phyloP scores from a whole-genome alignment of 2,888 invertebrate genomes.

The Incurvaria masculella region DNA sequence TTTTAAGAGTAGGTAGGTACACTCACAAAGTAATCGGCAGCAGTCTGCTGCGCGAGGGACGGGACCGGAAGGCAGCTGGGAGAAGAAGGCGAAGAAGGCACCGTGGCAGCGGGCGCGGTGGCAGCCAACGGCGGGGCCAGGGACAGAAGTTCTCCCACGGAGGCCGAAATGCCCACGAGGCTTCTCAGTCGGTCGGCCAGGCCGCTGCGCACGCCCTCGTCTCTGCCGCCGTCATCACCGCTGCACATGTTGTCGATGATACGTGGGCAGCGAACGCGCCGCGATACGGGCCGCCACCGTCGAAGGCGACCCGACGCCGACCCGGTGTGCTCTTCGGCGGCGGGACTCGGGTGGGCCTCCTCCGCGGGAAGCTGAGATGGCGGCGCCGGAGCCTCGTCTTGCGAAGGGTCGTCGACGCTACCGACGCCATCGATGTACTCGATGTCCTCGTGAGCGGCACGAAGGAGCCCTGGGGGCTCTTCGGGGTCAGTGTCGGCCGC shows the following conservation, averaged over 20 bases:
- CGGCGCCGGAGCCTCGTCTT: constrained; percentile 27
- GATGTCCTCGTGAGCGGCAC: constrained; percentile 24
- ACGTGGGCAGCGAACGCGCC: constrained; percentile 45
- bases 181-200: constrained; percentile 43
- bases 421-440: constrained; percentile 29
- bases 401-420: constrained; percentile 36
- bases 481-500: constrained; percentile 17
- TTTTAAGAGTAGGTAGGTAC: constrained; percentile 5
- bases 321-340: constrained; percentile 39
- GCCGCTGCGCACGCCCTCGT: constrained; percentile 33
- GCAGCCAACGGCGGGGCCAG: constrained; percentile 46
- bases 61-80: constrained; percentile 46
- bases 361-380: constrained; percentile 29
- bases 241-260: constrained; percentile 48
- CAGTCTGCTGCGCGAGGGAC: constrained; percentile 43
- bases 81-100: constrained; percentile 49
- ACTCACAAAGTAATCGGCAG: constrained; percentile 46
- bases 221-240: constrained; percentile 28
- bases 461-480: constrained; percentile 20
- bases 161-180: constrained; percentile 46
- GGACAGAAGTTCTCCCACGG: constrained; percentile 43
- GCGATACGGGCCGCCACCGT: constrained; percentile 49
- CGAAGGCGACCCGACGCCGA: constrained; percentile 49
- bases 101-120: constrained; percentile 46
- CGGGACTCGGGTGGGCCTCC: constrained; percentile 29